Percentiles rank a stretch among this genome's conserved stretches.
Conservation (phyloP, 2,113 vertebrate species). For the Catagonus wagneri region DNA sequence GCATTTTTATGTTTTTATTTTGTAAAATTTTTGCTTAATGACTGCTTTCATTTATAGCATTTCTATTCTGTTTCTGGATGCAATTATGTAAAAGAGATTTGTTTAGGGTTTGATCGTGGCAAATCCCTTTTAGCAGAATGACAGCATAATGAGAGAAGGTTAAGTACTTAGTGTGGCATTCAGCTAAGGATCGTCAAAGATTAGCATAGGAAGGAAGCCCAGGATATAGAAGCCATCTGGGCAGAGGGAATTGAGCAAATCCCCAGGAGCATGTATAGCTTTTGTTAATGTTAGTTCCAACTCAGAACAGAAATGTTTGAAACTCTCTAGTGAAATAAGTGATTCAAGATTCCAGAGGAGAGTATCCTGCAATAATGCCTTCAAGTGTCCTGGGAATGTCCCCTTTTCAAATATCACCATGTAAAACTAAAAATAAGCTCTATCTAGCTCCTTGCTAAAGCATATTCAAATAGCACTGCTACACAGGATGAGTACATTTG, state of each 20-base stretch:
- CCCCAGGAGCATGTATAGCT: conserved; percentile 17
- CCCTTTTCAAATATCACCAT: not conserved
- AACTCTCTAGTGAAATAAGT: conserved; percentile 9
- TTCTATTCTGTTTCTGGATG: conserved; percentile 23
- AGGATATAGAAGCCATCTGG: conserved; percentile 46
- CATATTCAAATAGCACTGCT: not conserved
- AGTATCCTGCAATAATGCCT: not conserved
- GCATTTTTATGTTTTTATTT: not conserved
- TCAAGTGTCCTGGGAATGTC: not conserved
- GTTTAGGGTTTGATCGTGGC: not conserved
- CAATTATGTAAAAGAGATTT: conserved; percentile 34
- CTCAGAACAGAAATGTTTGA: conserved; percentile 20
- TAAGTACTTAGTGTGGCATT: not conserved
- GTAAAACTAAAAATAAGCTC: not conserved
- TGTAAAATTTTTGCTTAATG: not conserved
- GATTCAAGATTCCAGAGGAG: not conserved
- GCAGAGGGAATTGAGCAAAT: conserved; percentile 35
- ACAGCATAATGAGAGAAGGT: not conserved
- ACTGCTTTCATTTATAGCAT: not conserved
- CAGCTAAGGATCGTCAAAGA: conserved; percentile 19
- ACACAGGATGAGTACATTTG: not conserved
- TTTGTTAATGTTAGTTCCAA: conserved; percentile 33
- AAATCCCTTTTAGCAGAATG: conserved; percentile 18
- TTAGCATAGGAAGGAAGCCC: not conserved
- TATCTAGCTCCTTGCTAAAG: not conserved